Conservation (phyloP, 2,797 vertebrate species). For the Leptatherina wallacei region DNA sequence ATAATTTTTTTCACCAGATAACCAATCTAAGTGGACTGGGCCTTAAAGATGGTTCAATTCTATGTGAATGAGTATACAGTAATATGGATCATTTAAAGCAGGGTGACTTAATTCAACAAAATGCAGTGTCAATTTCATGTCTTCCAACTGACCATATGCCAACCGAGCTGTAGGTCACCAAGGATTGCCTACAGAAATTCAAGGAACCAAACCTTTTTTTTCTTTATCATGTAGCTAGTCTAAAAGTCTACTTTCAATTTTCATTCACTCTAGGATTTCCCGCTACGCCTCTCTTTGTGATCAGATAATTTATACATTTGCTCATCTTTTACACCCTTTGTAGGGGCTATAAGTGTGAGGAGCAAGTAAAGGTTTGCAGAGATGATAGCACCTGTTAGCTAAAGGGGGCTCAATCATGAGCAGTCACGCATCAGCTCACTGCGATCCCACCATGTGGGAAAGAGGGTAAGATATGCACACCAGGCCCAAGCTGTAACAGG, state of each 20-base stretch:
- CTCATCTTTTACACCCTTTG: conserved; percentile 54
- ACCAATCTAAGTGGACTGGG: not conserved
- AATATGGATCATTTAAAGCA: not conserved
- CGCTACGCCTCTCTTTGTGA: conserved; percentile 50
- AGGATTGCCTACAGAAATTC: conserved; percentile 35
- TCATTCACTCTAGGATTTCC: conserved; percentile 55
- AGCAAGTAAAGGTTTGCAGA: conserved; percentile 46
- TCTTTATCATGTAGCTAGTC: conserved; percentile 37
- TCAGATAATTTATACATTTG: conserved; percentile 69
- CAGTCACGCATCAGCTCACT: conserved; percentile 61
- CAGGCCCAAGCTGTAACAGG: conserved; percentile 18
- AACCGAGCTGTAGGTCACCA: conserved; percentile 29
- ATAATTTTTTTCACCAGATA: not conserved
- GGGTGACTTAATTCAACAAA: conserved; percentile 65
- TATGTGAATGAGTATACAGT: not conserved
- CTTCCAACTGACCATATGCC: conserved; percentile 4
- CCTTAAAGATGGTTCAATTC: not conserved
- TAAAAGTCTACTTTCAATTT: conserved; percentile 46
- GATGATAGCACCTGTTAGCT: conserved; percentile 71
- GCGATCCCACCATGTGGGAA: conserved; percentile 48
- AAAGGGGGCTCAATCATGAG: conserved; percentile 69
- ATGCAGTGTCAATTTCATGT: conserved; percentile 31
- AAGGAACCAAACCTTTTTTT: conserved; percentile 11
- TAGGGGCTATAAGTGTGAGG: conserved; percentile 22
- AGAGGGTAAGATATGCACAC: conserved; percentile 47